phyloP scores from a whole-genome alignment of 1,140 invertebrate genomes.

The Ooceraea biroi region DNA sequence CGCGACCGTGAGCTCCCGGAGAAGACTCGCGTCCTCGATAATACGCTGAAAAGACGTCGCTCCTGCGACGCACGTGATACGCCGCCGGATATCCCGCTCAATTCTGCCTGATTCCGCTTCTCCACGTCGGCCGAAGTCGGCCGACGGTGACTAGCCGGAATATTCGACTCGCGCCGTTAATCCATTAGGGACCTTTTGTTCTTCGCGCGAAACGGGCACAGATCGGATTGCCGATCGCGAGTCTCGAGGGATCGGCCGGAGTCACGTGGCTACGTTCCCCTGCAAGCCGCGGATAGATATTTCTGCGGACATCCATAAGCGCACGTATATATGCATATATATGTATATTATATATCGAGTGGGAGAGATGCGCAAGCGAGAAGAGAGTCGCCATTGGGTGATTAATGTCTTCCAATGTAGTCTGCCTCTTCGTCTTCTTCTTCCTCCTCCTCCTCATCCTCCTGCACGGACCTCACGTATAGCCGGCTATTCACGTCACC shows the following conservation, averaged over 20 bases:
- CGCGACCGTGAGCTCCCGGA: not conserved
- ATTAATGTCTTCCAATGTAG: constrained; percentile 77
- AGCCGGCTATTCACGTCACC: constrained; percentile 75
- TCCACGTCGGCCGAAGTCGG: not conserved
- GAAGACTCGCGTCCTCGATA: constrained; percentile 46
- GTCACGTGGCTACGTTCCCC: constrained; percentile 61
- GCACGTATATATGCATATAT: not conserved
- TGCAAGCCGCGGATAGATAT: constrained; percentile 39
- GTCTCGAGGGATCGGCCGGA: not conserved
- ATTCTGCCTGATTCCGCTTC: not conserved
- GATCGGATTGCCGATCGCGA: constrained; percentile 10
- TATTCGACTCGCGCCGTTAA: not conserved
- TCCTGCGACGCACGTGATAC: not conserved
- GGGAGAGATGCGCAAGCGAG: constrained; percentile 37
- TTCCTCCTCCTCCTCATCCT: constrained; percentile 49
- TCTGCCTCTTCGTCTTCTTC: constrained; percentile 51
- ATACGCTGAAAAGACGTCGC: constrained; percentile 3
- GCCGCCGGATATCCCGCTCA: not conserved
- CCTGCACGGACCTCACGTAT: constrained; percentile 72
- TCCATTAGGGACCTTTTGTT: constrained; percentile 33
- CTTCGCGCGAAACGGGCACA: constrained; percentile 1
- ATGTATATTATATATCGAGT: constrained; percentile 43
- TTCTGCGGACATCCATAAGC: constrained; percentile 56
- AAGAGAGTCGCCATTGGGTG: constrained; percentile 74
- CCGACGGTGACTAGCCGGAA: not conserved